These are phyloP conservation scores for Panonychus citri DNA, from an alignment of 1,140 invertebrate genomes.

Conservation along the genomic window DNA sequence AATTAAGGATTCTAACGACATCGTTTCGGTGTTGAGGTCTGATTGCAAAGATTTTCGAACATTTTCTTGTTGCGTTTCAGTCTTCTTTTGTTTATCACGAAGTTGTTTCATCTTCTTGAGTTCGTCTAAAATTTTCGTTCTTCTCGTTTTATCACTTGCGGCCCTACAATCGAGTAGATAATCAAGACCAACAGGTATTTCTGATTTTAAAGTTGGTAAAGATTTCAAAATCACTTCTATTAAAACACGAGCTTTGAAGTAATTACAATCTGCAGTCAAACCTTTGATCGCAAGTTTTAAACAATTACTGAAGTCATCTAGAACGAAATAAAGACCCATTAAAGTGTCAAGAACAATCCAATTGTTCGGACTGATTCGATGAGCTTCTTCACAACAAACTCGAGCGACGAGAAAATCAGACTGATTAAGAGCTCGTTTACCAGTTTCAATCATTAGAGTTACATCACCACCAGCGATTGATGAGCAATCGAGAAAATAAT, in stretches of 20 bases:
- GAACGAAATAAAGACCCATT: constrained; percentile 8
- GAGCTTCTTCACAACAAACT: constrained; percentile 8
- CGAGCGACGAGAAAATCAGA: constrained; percentile 5
- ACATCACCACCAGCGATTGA: constrained; percentile 8
- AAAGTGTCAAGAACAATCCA: constrained; percentile 10
- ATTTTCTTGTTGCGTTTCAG: not conserved
- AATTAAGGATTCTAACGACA: not conserved
- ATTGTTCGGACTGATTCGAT: constrained; percentile 3
- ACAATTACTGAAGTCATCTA: constrained; percentile 5
- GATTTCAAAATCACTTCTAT: constrained; percentile 5
- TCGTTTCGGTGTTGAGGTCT: not conserved
- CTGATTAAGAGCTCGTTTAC: not conserved
- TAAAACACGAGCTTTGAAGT: constrained; percentile 1
- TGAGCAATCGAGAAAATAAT: constrained; percentile 5
- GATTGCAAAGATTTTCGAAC: not conserved
- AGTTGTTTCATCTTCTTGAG: not conserved
- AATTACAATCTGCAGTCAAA: not conserved
- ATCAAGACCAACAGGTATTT: constrained; percentile 6
- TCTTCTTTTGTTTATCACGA: not conserved
- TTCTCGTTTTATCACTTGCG: not conserved
- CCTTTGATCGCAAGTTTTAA: constrained; percentile 1
- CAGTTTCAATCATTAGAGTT: constrained; percentile 10
- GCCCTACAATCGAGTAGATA: constrained; percentile 6
- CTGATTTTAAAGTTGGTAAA: not conserved
- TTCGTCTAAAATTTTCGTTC: not conserved